Evolutionary conservation across 2,113 vertebrate genomes (phyloP).

Genomic region (Tupaia chinensis): DNA sequence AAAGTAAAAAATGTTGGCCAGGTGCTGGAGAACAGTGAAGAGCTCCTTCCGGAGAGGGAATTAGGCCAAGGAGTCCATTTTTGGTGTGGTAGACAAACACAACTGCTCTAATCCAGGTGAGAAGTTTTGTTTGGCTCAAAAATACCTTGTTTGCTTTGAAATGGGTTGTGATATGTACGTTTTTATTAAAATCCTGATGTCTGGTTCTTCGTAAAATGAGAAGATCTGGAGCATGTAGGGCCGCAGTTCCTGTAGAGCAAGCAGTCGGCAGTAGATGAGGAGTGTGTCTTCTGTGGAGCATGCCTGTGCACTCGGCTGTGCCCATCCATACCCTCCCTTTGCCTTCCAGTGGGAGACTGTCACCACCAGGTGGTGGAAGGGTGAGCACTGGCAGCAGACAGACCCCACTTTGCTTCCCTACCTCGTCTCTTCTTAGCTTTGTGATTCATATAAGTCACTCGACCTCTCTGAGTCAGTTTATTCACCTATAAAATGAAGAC

Average conservation of each 20-base stretch:
- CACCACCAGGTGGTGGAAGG: not conserved
- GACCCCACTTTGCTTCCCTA: not conserved
- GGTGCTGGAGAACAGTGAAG: not conserved
- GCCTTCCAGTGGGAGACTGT: not conserved
- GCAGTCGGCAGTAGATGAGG: not conserved
- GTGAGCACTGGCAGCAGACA: not conserved
- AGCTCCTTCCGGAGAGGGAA: not conserved
- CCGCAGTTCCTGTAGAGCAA: not conserved
- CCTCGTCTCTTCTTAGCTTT: not conserved
- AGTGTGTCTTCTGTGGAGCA: not conserved
- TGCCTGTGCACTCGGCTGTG: not conserved
- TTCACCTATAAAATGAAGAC: constrained; percentile 37
- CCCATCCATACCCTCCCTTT: not conserved
- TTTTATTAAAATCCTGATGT: constrained; percentile 23
- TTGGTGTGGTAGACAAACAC: constrained; percentile 4
- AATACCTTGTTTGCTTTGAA: constrained; percentile 33
- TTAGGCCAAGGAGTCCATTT: not conserved
- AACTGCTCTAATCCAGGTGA: not conserved
- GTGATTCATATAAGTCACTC: not conserved
- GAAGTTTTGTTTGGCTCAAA: not conserved
- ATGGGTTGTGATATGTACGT: not conserved
- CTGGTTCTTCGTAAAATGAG: not conserved
- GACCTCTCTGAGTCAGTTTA: constrained; percentile 20
- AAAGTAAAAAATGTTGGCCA: not conserved
- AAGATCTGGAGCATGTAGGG: not conserved